phyloP scores from a whole-genome alignment of 2,888 invertebrate species.

The Cephus pulcher region DNA sequence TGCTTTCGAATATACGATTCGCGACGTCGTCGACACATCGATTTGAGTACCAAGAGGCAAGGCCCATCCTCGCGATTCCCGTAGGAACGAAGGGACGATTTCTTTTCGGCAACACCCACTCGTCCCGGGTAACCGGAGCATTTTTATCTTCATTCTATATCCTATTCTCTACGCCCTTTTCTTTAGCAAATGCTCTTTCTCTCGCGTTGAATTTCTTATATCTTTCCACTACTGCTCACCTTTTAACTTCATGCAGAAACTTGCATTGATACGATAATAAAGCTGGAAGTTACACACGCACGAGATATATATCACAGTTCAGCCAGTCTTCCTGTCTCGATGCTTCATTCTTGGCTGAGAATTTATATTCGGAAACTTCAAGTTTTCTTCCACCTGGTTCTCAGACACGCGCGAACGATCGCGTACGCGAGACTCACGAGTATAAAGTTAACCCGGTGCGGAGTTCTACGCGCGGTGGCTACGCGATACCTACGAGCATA shows the following conservation, averaged over 20 bases:
- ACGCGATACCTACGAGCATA: not conserved
- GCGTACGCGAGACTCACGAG: conserved; percentile 11
- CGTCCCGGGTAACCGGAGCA: conserved; percentile 47
- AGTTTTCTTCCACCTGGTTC: not conserved
- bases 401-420: conserved; percentile 10
- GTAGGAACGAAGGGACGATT: conserved; percentile 8
- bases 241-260: too few species aligned
- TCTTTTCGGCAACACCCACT: conserved; percentile 48
- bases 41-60: not conserved
- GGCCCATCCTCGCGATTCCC: conserved; percentile 3
- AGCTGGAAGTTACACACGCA: not conserved
- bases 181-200: conserved; percentile 3
- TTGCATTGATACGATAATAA: not conserved
- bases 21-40: not conserved
- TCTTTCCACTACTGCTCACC: not conserved
- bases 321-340: not conserved
- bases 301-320: not conserved
- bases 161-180: conserved; percentile 12
- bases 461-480: not conserved
- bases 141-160: conserved; percentile 35
- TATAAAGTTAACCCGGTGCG: conserved; percentile 24
- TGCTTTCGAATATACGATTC: not conserved
- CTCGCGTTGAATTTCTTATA: not conserved
- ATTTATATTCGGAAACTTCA: not conserved
- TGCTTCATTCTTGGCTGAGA: not conserved